Evolutionary conservation across 35 echinoderm and acorn worm genomes (phyloP).

Genomic region (Apostichopus japonicus): DNA sequence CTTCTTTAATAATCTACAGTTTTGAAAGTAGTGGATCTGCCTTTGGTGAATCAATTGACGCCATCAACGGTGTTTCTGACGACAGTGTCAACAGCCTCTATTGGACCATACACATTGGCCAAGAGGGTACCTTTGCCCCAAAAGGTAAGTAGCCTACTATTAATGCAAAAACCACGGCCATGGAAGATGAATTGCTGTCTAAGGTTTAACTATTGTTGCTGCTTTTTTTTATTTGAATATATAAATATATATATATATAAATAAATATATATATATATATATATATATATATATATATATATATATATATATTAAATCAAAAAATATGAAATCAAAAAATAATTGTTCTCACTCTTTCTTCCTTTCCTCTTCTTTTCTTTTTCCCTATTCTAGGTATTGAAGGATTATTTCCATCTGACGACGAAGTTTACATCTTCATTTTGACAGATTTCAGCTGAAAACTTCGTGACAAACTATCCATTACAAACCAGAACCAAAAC

Average conservation of each 20-base stretch:
- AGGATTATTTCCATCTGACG: conserved; percentile 9
- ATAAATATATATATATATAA: too few species aligned
- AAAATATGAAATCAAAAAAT: too few species aligned
- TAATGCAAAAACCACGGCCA: too few species aligned
- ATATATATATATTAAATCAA: too few species aligned
- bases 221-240: too few species aligned
- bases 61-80: conserved; percentile 5
- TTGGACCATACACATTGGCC: conserved; percentile 31
- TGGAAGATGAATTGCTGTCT: too few species aligned
- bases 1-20: neutral
- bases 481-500: too few species aligned
- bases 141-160: neutral
- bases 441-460: neutral
- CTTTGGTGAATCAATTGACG: conserved; percentile 23
- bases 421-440: conserved; percentile 1
- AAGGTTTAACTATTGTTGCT: too few species aligned
- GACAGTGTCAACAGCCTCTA: neutral
- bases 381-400: neutral
- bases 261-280: too few species aligned
- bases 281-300: too few species aligned
- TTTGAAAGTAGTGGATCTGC: conserved; percentile 29
- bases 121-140: neutral
- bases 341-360: too few species aligned
- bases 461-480: too few species aligned
- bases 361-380: neutral